Evolutionary conservation across 2,888 invertebrate genomes (phyloP).

Genomic region (Heteromurus nitidus): DNA sequence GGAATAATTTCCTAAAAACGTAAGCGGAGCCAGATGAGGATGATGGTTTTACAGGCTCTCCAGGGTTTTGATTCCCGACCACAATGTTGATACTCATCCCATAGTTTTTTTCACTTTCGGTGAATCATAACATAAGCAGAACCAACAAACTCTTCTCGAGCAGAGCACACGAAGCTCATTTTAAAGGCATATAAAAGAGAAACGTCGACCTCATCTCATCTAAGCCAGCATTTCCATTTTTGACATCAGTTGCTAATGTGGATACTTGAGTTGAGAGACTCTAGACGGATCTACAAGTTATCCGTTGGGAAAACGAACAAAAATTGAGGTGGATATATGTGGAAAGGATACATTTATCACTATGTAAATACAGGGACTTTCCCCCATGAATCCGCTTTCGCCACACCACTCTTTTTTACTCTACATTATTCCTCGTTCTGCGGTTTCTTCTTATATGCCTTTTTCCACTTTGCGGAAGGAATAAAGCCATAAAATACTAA

Average conservation of each 20-base stretch:
- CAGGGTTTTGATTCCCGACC: constrained; percentile 61
- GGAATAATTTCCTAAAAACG: constrained; percentile 58
- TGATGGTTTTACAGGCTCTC: constrained; percentile 64
- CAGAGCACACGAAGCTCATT: no score
- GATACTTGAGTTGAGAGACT: constrained; percentile 10
- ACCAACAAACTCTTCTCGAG: no score
- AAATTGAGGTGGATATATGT: constrained; percentile 38
- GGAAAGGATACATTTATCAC: constrained; percentile 51
- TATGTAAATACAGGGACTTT: constrained; percentile 51
- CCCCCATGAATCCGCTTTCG: constrained; percentile 58
- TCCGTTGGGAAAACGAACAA: constrained; percentile 57
- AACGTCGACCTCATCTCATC: no score
- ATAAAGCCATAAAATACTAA: not conserved
- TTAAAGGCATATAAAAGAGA: no score
- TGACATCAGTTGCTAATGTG: constrained; percentile 42
- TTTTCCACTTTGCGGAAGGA: constrained; percentile 18
- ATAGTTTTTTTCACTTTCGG: constrained; percentile 6
- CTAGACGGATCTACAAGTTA: constrained; percentile 56
- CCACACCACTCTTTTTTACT: constrained; percentile 48
- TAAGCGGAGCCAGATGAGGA: constrained; percentile 62
- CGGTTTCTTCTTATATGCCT: constrained; percentile 8
- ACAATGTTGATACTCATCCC: constrained; percentile 14
- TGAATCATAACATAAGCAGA: not conserved
- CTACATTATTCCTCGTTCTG: constrained; percentile 47
- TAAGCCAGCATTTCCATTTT: no score